Percentiles rank a stretch among this genome's conserved stretches.
Conservation (phyloP, 2,113 vertebrate species). For the Aphelocoma coerulescens region DNA sequence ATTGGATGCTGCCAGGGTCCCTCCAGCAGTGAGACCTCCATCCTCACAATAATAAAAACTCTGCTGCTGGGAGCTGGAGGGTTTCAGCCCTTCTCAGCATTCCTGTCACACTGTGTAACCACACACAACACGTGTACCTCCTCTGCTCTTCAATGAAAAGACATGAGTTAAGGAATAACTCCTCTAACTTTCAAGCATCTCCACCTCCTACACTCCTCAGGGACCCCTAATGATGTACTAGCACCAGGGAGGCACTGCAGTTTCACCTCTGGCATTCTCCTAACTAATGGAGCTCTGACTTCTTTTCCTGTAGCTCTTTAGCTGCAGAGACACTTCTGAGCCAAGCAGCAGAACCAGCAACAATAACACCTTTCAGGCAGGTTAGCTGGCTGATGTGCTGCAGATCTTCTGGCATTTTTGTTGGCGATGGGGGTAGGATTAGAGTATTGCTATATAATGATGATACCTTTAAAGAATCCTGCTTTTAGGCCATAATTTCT, state of each 20-base stretch:
- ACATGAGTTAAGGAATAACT: conserved; percentile 17
- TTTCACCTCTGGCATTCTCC: conserved; percentile 36
- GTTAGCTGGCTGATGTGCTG: conserved; percentile 15
- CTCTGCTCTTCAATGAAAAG: conserved; percentile 10
- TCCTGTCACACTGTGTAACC: background rate
- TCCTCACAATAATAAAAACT: background rate
- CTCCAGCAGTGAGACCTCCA: background rate
- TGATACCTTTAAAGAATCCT: conserved; percentile 30
- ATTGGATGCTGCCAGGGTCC: background rate
- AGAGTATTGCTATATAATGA: conserved; percentile 29
- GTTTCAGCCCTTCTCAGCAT: background rate
- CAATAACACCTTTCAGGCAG: conserved; percentile 45
- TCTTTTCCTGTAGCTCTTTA: conserved; percentile 35
- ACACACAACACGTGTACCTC: background rate
- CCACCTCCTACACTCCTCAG: conserved; percentile 14
- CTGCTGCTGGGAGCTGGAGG: background rate
- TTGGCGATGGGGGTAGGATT: background rate
- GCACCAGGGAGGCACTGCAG: background rate
- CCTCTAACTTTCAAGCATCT: conserved; percentile 15
- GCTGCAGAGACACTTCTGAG: conserved; percentile 31
- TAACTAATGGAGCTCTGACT: conserved; percentile 22
- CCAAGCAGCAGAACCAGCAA: conserved; percentile 28
- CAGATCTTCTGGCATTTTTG: conserved; percentile 24
- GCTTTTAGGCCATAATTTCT: conserved; percentile 45
- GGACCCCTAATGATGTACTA: conserved; percentile 37